Conservation (phyloP, 1,140 invertebrate species). For the Plectrocnemia conspersa region DNA sequence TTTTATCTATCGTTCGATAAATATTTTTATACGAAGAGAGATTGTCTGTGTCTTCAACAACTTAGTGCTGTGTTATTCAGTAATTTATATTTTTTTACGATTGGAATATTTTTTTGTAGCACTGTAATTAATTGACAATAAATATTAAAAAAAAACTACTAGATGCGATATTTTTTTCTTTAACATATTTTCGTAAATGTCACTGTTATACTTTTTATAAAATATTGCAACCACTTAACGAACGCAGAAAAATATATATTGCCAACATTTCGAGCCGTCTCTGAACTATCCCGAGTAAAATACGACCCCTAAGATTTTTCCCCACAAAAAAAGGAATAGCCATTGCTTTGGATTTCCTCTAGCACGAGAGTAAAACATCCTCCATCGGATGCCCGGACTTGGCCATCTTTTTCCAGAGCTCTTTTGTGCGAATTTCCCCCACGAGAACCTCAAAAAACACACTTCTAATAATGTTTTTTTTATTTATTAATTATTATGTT, state of each 20-base stretch:
- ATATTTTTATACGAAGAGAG: too few relatives aligned
- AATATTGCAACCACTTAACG: too few relatives aligned
- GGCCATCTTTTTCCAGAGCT: neutral
- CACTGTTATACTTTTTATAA: too few relatives aligned
- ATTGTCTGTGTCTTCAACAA: too few relatives aligned
- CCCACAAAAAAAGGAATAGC: conserved; percentile 22
- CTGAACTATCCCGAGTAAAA: conserved; percentile 28
- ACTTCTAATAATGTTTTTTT: neutral
- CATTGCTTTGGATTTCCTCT: conserved; percentile 17
- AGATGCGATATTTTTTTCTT: neutral
- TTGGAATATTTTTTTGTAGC: too few relatives aligned
- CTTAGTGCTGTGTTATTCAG: too few relatives aligned
- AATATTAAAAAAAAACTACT: neutral
- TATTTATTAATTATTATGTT: neutral
- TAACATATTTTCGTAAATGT: too few relatives aligned
- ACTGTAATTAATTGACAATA: neutral
- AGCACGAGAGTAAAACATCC: conserved; percentile 20
- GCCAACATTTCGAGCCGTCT: conserved; percentile 18
- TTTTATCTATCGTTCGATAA: too few relatives aligned
- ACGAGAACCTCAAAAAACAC: neutral
- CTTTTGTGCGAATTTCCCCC: neutral
- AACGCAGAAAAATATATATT: too few relatives aligned
- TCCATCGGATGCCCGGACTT: conserved; percentile 18
- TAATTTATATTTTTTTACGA: conserved; percentile 1
- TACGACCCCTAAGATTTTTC: conserved; percentile 30